Conservation (phyloP, 2,113 vertebrate genomes). For the Bombycilla garrulus region DNA sequence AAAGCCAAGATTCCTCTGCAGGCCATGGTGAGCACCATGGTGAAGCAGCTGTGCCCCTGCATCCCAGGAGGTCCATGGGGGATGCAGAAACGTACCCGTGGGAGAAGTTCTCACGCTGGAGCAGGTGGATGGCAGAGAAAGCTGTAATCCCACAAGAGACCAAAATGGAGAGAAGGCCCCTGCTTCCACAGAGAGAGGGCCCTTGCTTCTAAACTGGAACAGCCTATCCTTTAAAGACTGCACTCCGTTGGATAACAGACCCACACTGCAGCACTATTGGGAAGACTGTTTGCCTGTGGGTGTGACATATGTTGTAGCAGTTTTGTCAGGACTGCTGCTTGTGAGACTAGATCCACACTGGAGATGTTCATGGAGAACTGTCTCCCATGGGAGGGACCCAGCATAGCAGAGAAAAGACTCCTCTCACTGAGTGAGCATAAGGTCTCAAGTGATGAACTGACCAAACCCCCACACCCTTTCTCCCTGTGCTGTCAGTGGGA, state of each 20-base stretch:
- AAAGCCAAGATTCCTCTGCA: not conserved
- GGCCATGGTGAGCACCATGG: not conserved
- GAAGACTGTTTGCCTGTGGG: not conserved
- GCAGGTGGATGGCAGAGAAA: not conserved
- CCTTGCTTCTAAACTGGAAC: not conserved
- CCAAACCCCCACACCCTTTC: not conserved
- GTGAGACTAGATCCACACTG: not conserved
- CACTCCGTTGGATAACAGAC: accelerated
- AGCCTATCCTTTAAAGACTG: not conserved
- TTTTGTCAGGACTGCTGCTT: not conserved
- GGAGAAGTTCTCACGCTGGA: not conserved
- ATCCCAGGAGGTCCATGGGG: not conserved
- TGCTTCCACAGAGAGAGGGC: no score
- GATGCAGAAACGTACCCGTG: not conserved
- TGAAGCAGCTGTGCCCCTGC: not conserved
- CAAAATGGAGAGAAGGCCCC: not conserved
- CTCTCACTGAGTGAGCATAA: not conserved
- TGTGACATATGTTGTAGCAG: not conserved
- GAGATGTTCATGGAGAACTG: not conserved
- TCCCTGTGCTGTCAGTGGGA: accelerated
- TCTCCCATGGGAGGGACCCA: not conserved
- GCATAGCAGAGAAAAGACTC: not conserved
- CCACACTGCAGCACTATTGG: not conserved
- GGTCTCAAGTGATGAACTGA: not conserved
- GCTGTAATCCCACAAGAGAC: not conserved